Percentiles rank a stretch among this genome's conserved stretches.
Evolutionary conservation across 2,888 invertebrate genomes (phyloP).

Genomic region (Sphaerophoria rueppellii): DNA sequence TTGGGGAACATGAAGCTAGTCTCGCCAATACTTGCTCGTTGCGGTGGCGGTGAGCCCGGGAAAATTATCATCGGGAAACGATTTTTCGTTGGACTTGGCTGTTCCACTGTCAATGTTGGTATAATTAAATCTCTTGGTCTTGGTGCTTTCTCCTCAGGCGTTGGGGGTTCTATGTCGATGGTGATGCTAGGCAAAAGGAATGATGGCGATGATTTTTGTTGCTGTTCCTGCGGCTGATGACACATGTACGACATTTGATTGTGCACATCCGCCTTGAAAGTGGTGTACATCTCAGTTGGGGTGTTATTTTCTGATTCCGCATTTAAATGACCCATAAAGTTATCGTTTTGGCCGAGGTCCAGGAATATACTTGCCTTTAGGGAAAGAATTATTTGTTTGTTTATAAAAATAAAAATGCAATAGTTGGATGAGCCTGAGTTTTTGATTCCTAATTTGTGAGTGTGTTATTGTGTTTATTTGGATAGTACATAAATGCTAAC

Average conservation of each 20-base stretch:
- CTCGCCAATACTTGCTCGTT: slow-evolving; percentile 81
- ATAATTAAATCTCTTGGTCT: slow-evolving; percentile 84
- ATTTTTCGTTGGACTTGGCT: slow-evolving; percentile 87
- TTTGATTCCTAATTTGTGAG: slow-evolving; percentile 5
- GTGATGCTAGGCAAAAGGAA: slow-evolving; percentile 75
- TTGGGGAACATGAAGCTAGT: slow-evolving; percentile 81
- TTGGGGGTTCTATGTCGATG: slow-evolving; percentile 78
- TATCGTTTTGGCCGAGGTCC: slow-evolving; percentile 69
- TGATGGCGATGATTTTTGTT: slow-evolving; percentile 12
- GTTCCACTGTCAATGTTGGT: slow-evolving; percentile 86
- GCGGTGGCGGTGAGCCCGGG: slow-evolving; percentile 85
- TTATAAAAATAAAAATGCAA: slow-evolving; percentile 54
- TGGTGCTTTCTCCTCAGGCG: slow-evolving; percentile 77
- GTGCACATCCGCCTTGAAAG: slow-evolving; percentile 75
- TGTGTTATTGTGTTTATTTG: slow-evolving; percentile 40
- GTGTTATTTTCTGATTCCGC: slow-evolving; percentile 75
- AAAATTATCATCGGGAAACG: slow-evolving; percentile 82
- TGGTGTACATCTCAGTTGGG: slow-evolving; percentile 76
- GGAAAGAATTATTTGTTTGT: slow-evolving; percentile 34
- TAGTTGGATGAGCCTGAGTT: slow-evolving; percentile 46
- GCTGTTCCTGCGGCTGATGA: slow-evolving; percentile 45
- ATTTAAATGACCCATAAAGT: slow-evolving; percentile 61
- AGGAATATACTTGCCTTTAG: slow-evolving; percentile 71
- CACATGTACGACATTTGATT: slow-evolving; percentile 64
- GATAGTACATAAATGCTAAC: slow-evolving; percentile 38